Conservation (phyloP, 2,888 invertebrate species). For the Clistopyga incitator region DNA sequence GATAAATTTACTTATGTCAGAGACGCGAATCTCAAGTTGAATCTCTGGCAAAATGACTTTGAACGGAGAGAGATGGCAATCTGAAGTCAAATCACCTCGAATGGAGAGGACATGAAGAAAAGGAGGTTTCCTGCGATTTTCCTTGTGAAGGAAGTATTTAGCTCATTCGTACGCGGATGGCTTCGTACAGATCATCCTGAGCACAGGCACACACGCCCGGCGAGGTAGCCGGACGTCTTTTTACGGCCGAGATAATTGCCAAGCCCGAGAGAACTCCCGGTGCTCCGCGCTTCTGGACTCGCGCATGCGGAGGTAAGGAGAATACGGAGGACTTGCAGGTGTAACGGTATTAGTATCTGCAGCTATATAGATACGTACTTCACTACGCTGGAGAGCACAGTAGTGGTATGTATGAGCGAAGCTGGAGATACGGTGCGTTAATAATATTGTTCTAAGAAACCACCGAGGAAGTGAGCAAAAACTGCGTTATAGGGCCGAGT, state of each 20-base stretch:
- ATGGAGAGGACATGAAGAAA: constrained; percentile 10
- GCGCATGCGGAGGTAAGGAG: constrained; percentile 56
- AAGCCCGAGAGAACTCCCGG: constrained; percentile 62
- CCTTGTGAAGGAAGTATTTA: constrained; percentile 56
- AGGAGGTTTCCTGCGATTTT: constrained; percentile 41
- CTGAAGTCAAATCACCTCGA: constrained; percentile 13
- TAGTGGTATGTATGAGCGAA: constrained; percentile 44
- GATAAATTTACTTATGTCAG: too few relatives aligned
- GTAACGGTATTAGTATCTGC: constrained; percentile 41
- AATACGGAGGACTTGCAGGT: constrained; percentile 40
- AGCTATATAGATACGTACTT: background rate
- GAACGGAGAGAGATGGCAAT: background rate
- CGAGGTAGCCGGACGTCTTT: constrained; percentile 56
- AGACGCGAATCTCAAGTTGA: constrained; percentile 29
- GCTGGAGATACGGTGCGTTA: constrained; percentile 68
- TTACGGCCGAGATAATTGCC: constrained; percentile 70
- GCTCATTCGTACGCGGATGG: constrained; percentile 60
- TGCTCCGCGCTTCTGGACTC: constrained; percentile 60
- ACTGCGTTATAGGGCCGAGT: constrained; percentile 11
- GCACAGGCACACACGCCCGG: constrained; percentile 22
- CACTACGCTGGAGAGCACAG: background rate
- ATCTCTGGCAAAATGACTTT: constrained; percentile 15
- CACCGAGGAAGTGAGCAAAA: constrained; percentile 64
- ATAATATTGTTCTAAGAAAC: constrained; percentile 74
- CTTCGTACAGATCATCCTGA: constrained; percentile 28